Percentiles rank a stretch among this genome's conserved stretches.
Evolutionary conservation across 2,797 vertebrate species (phyloP).

Genomic region (Euphonia xanthogaster): DNA sequence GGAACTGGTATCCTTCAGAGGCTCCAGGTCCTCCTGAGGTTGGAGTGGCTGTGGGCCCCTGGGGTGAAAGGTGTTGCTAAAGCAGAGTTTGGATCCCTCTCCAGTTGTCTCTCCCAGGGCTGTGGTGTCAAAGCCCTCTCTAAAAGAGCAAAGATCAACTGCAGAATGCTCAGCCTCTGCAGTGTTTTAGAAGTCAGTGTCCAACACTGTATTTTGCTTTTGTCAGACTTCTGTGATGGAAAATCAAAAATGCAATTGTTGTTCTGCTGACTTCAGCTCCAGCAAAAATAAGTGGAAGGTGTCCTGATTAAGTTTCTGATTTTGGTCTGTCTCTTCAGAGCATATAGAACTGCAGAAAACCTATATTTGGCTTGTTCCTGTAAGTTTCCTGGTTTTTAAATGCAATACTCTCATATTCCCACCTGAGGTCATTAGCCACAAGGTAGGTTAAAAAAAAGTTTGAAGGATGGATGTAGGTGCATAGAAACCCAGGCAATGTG

Average conservation of each 20-base stretch:
- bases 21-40: background rate
- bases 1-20: background rate
- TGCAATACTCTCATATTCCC: slow-evolving; percentile 67
- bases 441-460: slow-evolving; percentile 74
- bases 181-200: background rate
- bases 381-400: slow-evolving; percentile 42
- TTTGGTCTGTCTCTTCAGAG: background rate
- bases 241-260: slow-evolving; percentile 11
- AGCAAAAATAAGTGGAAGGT: background rate
- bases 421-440: slow-evolving; percentile 77
- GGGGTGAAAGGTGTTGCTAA: background rate
- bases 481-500: slow-evolving; percentile 53
- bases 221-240: background rate
- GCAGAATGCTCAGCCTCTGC: background rate
- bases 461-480: slow-evolving; percentile 66
- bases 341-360: slow-evolving; percentile 6
- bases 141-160: background rate
- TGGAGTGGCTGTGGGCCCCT: background rate
- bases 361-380: slow-evolving; percentile 41
- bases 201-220: background rate
- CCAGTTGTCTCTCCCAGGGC: background rate
- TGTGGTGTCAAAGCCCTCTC: background rate
- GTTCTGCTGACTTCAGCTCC: background rate
- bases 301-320: slow-evolving; percentile 15
- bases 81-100: background rate